Conservation (phyloP, 2,888 invertebrate species). For the Eumacrocentrus americanus region DNA sequence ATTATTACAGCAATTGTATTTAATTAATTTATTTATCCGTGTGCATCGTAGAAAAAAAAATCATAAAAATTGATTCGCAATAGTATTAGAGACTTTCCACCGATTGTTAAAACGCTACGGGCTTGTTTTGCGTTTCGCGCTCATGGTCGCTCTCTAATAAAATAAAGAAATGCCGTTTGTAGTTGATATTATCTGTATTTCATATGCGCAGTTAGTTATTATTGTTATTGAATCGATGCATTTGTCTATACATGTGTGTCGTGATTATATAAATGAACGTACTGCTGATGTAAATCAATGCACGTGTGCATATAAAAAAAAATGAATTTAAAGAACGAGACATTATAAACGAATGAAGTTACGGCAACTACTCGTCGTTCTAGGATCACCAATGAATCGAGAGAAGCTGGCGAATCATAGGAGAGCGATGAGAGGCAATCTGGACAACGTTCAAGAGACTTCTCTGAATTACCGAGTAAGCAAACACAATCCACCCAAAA, state of each 20-base stretch:
- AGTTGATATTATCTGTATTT: neutral
- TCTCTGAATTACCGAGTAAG: constrained; percentile 77
- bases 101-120: constrained; percentile 38
- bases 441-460: constrained; percentile 77
- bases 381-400: constrained; percentile 83
- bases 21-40: neutral
- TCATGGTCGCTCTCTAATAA: neutral
- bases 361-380: constrained; percentile 39
- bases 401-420: constrained; percentile 80
- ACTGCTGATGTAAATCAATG: too few species aligned
- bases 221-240: neutral
- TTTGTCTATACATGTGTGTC: too few species aligned
- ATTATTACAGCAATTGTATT: neutral
- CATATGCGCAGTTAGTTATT: neutral
- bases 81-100: constrained; percentile 36
- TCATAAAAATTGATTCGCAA: constrained; percentile 14
- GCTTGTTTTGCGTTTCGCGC: neutral
- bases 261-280: neutral
- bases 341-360: neutral
- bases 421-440: constrained; percentile 69
- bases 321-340: neutral
- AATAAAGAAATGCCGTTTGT: neutral
- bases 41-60: neutral
- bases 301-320: neutral
- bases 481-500: constrained; percentile 58